Evolutionary conservation across 2,888 invertebrate genomes (phyloP).

Genomic region (Parelbella ahira): DNA sequence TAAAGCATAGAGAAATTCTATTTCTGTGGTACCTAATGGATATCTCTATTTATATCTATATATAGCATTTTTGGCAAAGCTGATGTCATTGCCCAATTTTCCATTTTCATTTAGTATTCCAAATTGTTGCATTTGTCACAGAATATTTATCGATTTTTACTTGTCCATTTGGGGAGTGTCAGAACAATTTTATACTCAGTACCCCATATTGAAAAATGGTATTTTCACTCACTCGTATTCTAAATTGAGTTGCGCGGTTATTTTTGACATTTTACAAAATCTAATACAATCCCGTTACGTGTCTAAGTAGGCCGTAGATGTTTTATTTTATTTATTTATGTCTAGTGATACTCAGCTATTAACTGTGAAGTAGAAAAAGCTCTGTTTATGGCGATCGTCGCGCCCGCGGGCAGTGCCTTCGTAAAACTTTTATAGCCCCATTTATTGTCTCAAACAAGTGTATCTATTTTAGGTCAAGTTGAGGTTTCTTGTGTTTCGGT

Average conservation of each 20-base stretch:
- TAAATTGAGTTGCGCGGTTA: no score
- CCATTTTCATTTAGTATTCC: constrained; percentile 16
- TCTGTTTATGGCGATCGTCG: constrained; percentile 4
- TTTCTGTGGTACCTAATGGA: constrained; percentile 39
- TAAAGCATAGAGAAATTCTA: no score
- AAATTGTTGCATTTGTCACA: constrained; percentile 14
- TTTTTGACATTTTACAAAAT: no score
- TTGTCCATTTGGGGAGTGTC: constrained; percentile 1
- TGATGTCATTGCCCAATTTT: constrained; percentile 15
- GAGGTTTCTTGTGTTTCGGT: constrained; percentile 1
- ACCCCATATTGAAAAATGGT: no score
- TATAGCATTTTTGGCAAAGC: no score
- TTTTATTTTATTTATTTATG: no score
- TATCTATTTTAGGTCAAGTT: constrained; percentile 30
- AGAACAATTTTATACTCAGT: no score
- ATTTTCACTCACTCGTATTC: no score
- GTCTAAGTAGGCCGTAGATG: no score
- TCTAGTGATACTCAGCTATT: constrained; percentile 1
- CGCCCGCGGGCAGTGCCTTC: constrained; percentile 28
- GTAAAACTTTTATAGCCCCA: constrained; percentile 31
- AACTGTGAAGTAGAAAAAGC: constrained; percentile 6
- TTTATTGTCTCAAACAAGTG: constrained; percentile 37
- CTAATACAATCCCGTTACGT: no score
- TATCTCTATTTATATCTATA: no score
- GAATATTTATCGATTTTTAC: constrained; percentile 8